Conservation (phyloP, 2,113 vertebrate genomes). For the Microcebus murinus region DNA sequence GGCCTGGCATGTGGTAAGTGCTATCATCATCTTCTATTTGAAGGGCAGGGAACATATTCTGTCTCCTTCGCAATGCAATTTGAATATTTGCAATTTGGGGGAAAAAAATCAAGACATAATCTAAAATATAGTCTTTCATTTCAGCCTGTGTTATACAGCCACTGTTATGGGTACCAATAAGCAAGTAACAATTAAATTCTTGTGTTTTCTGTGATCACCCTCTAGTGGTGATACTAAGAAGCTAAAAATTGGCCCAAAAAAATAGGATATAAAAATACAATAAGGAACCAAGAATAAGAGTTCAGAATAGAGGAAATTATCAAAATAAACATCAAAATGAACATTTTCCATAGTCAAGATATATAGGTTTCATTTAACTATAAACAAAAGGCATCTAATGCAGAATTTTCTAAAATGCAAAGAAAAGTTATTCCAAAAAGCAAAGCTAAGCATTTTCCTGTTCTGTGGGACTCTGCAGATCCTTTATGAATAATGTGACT, state of each 20-base stretch:
- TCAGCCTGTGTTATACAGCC: background rate
- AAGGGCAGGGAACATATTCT: constrained; percentile 22
- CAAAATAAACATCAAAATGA: constrained; percentile 48
- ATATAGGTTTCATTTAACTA: background rate
- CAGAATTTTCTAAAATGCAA: constrained; percentile 25
- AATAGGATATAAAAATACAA: background rate
- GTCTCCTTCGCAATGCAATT: background rate
- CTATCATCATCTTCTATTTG: background rate
- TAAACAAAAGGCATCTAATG: background rate
- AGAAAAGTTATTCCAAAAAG: constrained; percentile 16
- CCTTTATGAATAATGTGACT: background rate
- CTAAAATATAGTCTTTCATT: background rate
- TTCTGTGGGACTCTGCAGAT: background rate
- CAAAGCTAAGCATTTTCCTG: background rate
- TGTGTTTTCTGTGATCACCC: constrained; percentile 44
- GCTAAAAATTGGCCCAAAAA: background rate
- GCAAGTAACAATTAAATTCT: background rate
- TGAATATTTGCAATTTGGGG: background rate
- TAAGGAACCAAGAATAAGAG: background rate
- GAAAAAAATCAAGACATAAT: background rate
- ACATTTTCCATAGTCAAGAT: background rate
- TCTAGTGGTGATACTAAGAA: constrained; percentile 55
- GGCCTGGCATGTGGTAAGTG: background rate
- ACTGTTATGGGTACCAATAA: background rate
- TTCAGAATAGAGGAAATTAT: constrained; percentile 24